These are phyloP conservation scores for Achroia grisella DNA, from an alignment of 1,140 invertebrate genomes.

Conservation along the genomic window DNA sequence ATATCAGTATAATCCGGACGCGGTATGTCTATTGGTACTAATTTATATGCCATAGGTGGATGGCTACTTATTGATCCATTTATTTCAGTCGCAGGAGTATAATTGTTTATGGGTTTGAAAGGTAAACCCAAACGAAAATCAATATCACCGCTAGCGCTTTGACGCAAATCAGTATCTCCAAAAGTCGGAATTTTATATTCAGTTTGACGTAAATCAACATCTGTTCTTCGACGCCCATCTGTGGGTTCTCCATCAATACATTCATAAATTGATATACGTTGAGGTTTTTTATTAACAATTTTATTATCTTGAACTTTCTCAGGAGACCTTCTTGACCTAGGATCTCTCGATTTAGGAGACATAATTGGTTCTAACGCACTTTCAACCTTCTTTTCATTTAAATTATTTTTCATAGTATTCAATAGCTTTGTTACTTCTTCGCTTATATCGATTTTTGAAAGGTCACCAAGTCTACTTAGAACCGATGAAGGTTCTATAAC, in stretches of 20 bases:
- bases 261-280: slow-evolving; percentile 66
- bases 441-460: slow-evolving; percentile 83
- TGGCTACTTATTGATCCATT: slow-evolving; percentile 86
- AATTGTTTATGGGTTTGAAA: slow-evolving; percentile 84
- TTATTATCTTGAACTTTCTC: slow-evolving; percentile 45
- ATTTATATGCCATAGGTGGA: slow-evolving; percentile 81
- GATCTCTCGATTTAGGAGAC: slow-evolving; percentile 37
- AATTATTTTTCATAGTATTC: slow-evolving; percentile 76
- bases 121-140: slow-evolving; percentile 83
- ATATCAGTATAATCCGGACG: slow-evolving; percentile 83
- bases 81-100: slow-evolving; percentile 88
- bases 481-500: slow-evolving; percentile 70
- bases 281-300: slow-evolving; percentile 31
- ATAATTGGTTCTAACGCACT: slow-evolving; percentile 24
- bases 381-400: slow-evolving; percentile 44
- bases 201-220: slow-evolving; percentile 77
- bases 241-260: slow-evolving; percentile 67
- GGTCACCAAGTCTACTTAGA: slow-evolving; percentile 79
- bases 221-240: slow-evolving; percentile 61
- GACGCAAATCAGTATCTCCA: slow-evolving; percentile 74
- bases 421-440: slow-evolving; percentile 82
- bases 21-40: slow-evolving; percentile 79
- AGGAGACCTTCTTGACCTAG: slow-evolving; percentile 48
- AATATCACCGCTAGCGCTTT: slow-evolving; percentile 75
- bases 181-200: slow-evolving; percentile 62